Evolutionary conservation across 2,113 vertebrate genomes (phyloP), one percentile per base, ranked within the genome.

Genomic region (Acanthisitta chloris): DNA sequence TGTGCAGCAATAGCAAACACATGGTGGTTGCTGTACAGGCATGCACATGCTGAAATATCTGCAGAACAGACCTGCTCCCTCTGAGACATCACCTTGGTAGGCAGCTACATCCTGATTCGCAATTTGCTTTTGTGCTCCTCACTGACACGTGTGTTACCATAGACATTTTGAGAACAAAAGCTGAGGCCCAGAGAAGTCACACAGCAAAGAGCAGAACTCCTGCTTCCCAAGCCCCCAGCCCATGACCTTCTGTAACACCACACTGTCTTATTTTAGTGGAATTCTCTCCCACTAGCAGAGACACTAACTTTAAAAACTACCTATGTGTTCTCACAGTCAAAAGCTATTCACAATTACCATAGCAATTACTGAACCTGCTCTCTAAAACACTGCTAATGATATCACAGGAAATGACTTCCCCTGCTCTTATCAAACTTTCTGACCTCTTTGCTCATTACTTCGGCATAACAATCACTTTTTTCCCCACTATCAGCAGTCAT

Each of bases 391-490:
- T 62, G 91, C 95, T 97, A 95, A 96, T 95, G 90, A 82, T 95
- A 90, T 92, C 71, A 88, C 67, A 87, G 77, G 70, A 92, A 96
- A 91, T 81, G 73, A 90, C 92, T 96, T 96, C 26, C 83, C 78
- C 51, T 92, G 93, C 94, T 95, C 92, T 96, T 94, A 95, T 70
- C 91, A 93, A 94, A 96, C 93, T 96, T 96, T 69, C 40, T 96
- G 93, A 97, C 92, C 97, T 83, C 90, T 79, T 17, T 61, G 71
- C 92, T 96, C 91, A 88, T 92, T 95, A 90, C 80, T 91, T 83
- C 55, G 70, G 90, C 66, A 81, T 95, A 96, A 97, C 62, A 87
- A 83, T 76, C n/a, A 46, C 62, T 54, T 65, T 82, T 74, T 85
- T 83, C 25, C 16, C 25, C 62, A 29, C 76, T 48, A 71, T 94